Conservation (phyloP, 2,113 vertebrate genomes). For the Chitala chitala region DNA sequence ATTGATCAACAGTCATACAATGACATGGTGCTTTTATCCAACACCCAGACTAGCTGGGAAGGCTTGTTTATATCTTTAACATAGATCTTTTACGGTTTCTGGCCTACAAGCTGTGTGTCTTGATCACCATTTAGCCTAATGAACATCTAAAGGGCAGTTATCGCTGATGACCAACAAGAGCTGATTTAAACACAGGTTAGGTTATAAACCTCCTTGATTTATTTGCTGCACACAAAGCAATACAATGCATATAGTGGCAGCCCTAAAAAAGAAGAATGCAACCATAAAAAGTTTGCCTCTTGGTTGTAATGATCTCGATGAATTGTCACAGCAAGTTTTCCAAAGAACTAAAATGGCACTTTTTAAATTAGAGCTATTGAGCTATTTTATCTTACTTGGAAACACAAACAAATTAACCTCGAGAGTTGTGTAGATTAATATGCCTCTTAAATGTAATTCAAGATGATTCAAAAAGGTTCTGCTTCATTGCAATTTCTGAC, state of each 20-base stretch:
- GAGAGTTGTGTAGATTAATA: no score
- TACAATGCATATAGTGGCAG: not conserved
- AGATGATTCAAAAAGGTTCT: no score
- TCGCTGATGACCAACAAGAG: not conserved
- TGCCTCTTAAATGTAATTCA: no score
- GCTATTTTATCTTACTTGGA: no score
- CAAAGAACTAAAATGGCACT: no score
- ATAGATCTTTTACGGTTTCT: no score
- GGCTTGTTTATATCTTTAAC: not conserved
- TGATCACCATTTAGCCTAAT: not conserved
- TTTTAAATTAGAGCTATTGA: no score
- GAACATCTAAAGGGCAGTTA: not conserved
- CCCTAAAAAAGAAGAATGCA: not conserved
- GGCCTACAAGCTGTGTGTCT: not conserved
- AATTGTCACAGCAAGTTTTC: not conserved
- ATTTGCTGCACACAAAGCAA: not conserved
- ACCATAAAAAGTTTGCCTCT: not conserved
- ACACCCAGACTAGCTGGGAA: not conserved
- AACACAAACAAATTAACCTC: no score
- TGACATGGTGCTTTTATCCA: not conserved
- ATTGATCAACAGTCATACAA: not conserved
- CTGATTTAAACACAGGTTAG: constrained; percentile 3
- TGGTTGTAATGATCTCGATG: not conserved
- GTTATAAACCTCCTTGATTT: not conserved
- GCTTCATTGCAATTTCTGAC: no score